Base-by-base conservation (phyloP, 2,888 invertebrate genomes). In the Melinopterus prodromus region DNA sequence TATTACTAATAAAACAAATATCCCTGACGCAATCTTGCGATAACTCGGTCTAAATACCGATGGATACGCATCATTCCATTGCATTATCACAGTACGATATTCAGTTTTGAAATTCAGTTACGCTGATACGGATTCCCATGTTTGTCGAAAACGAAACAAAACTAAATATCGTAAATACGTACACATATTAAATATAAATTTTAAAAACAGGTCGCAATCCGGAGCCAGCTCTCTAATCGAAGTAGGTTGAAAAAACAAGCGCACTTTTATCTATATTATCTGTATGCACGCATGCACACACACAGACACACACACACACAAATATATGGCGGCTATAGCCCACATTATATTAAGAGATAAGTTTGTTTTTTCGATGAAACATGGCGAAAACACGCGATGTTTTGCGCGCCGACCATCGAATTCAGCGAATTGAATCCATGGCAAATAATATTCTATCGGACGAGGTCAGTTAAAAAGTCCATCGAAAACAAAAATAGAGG, bases 201-300 rank as follows among this genome's bases (percentile, higher is more conserved):
- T 53, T 2, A 26, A 53, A 53, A 53, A 53, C 53, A 9, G 53
- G 53, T 53, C 53, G 53, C 12, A 53, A 53, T 53, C 53, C 53
- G 53, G 9, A 53, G 53, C 12, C 26, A 6, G 5, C 53, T 53
- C 53, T 53, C 53, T 53, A 53, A 53, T 53, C 53, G 53, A 53
- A 53, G 53, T 53, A 53, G 53, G 53, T 53, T 53, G 53, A 53
- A 53, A 53, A 53, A 53, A 53, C 53, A 53, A 53, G 53, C 53
- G 53, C 12, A 53, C 7, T 53, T 53, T 53, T 53, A 53, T 53
- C 53, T 53, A 53, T 53, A 53, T 53, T 53, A 53, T 53, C 53
- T 53, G 53, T 53, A 6, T 53, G 53, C 53, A 53, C 53, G 53
- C 53, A 53, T 53, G 53, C 53, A 53, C 53, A 53, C 1, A 53